Evolutionary conservation across 1,140 invertebrate species (phyloP), one percentile per base, ranked within the genome.

Genomic region (Stenopsyche tienmushanensis): DNA sequence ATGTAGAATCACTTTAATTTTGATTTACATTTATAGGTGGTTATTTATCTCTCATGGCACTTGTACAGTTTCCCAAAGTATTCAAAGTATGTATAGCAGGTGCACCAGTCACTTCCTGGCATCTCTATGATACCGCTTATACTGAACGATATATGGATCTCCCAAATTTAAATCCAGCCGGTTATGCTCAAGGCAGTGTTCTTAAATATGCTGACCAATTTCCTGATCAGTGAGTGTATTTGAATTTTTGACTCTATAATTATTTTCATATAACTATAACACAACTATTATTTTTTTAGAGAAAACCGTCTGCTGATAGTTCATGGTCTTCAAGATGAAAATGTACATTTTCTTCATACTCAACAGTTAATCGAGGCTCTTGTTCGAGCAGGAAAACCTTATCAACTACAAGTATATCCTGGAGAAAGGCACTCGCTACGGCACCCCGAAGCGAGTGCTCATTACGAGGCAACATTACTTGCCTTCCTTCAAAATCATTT

Each of bases 331-430:
- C 96, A 97, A 58, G 97, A 99, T 78, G 97, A 99, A 80, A 99
- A 99, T 77, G 97, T 99, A n/a, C 97, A 99, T 79, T 99, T 99
- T 77, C 89, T 90, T 71, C 96, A 99, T 76, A 97, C 96, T 9
- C 93, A 90, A 76, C 88, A 92, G 69, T 77, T 99, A 47, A 90
- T 99, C 24, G 91, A 93, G 73, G 88, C 90, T 49, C 82, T 99
- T 53, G 88, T 98, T 45, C 89, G 91, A 71, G 89, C 90, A 23
- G 96, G 96, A 47, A 99, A 99, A 78, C 91, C 78, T 18, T 78
- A 81, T 59, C 66, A 76, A 24, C 75, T 81, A 0, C 79, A 79
- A 73, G 85, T 98, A 26, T 98, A 97, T 77, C 96, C 96, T 0
- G 93, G 91, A 66, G 96, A 98, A 78, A 84, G 96, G 69, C 96